Evolutionary conservation across 2,888 invertebrate species (phyloP).

Genomic region (Pilophorus perplexus): DNA sequence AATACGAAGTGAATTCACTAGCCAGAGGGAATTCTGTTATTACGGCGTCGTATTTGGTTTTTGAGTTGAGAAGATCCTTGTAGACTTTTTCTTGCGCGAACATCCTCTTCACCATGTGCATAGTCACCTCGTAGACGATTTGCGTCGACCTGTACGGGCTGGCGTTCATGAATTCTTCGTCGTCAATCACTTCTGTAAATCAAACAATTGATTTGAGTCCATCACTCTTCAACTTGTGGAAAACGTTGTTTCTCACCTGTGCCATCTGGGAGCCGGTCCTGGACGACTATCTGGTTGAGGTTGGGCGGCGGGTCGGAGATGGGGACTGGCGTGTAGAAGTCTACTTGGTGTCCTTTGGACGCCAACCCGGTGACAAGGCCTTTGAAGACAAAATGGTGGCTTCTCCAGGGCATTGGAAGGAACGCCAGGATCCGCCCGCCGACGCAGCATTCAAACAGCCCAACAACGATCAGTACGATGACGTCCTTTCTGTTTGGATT

Average conservation of each 20-base stretch:
- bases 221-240: neutral
- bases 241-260: slow-evolving; percentile 9
- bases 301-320: slow-evolving; percentile 22
- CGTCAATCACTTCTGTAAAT: slow-evolving; percentile 34
- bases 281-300: slow-evolving; percentile 23
- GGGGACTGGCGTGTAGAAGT: slow-evolving; percentile 33
- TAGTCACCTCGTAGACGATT: slow-evolving; percentile 26
- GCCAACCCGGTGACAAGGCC: slow-evolving; percentile 47
- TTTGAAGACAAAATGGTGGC: slow-evolving; percentile 47
- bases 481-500: too few species aligned
- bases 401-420: slow-evolving; percentile 47
- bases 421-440: slow-evolving; percentile 46
- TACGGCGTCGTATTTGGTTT: slow-evolving; percentile 37
- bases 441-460: neutral
- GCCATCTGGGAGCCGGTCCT: slow-evolving; percentile 19
- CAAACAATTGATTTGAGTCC: neutral
- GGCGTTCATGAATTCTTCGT: slow-evolving; percentile 36
- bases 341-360: slow-evolving; percentile 48
- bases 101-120: slow-evolving; percentile 25
- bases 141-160: neutral
- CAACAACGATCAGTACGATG: neutral
- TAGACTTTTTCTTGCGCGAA: slow-evolving; percentile 17
- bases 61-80: slow-evolving; percentile 32
- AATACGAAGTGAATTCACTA: slow-evolving; percentile 12
- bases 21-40: slow-evolving; percentile 32